Base-by-base conservation (phyloP, 2,113 vertebrate species). In the Callopanchax toddi region DNA sequence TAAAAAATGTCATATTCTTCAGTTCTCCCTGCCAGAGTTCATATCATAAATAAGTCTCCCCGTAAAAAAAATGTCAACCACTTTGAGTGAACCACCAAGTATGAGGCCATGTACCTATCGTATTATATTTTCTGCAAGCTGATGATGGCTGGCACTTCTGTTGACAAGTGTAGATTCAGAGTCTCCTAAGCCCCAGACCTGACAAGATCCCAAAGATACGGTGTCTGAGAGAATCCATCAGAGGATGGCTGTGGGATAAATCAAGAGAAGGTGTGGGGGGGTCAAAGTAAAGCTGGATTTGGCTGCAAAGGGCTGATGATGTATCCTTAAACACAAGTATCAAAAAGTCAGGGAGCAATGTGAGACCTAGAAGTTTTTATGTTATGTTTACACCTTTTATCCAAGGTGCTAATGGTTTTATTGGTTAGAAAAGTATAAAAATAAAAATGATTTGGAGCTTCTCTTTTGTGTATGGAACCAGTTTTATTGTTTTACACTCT, bases 151-250 rank as follows among this genome's bases (percentile, higher is more conserved):
- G 50, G 48, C 63, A 75, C 60, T 34, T 74, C 76, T 73, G 83
- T 76, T 88, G 87, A 87, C 79, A 84, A 82, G 78, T 75, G 62
- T 46, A 67, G 68, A 57, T 78, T 75, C 54, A 40, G 4, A 7
- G 59, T 79, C 75, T 70, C 73, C 71, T 5, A 60, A 59, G 60
- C 58, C 55, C 39, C 43, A 48, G 55, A 44, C 57, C 57, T 84
- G 72, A 80, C 59, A 58, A 66, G 56, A 71, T 68, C 50, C 68
- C 67, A n/a, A 69, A 66, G 71, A 76, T 72, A 65, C 56, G 63
- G 57, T 77, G 63, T 71, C 42, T 55, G 71, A 42, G 51, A 64
- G 49, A 60, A 60, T 52, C 32, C 52, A 79, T 78, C 67, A 72
- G 67, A 84, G 82, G n/a, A 32, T 49, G 36, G 43, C 45, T 63